phyloP scores from a whole-genome alignment of 2,113 vertebrate genomes.

The Crypturellus undulatus region DNA sequence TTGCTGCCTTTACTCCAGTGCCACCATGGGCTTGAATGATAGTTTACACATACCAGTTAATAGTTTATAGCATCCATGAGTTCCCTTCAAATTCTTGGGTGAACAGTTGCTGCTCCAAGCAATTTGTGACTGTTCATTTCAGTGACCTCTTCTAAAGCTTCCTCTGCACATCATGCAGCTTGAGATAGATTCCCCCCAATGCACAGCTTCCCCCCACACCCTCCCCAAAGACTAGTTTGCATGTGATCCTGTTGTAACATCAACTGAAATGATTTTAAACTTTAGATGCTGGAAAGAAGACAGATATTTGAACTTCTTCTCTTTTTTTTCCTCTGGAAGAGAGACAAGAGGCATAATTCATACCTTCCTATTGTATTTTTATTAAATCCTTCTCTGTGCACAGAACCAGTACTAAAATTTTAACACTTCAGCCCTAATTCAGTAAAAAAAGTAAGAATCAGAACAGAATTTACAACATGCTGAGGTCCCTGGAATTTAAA shows the following conservation, averaged over 20 bases:
- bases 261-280: not conserved
- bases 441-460: not conserved
- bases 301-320: not conserved
- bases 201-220: not conserved
- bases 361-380: not conserved
- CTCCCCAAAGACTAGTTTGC: not conserved
- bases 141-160: not conserved
- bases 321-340: not conserved
- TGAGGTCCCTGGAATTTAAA: not conserved
- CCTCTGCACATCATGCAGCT: not conserved
- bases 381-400: not conserved
- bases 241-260: not conserved
- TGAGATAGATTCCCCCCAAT: not conserved
- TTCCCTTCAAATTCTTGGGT: conserved; percentile 12
- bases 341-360: not conserved
- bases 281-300: not conserved
- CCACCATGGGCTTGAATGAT: not conserved
- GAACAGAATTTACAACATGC: not conserved
- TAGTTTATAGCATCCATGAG: conserved; percentile 35
- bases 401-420: not conserved
- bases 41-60: conserved; percentile 17
- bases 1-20: not conserved
- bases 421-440: not conserved
- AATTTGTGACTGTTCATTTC: conserved; percentile 51
- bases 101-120: conserved; percentile 20